Evolutionary conservation across 2,113 vertebrate species (phyloP).

Genomic region (Ardeotis arabs): DNA sequence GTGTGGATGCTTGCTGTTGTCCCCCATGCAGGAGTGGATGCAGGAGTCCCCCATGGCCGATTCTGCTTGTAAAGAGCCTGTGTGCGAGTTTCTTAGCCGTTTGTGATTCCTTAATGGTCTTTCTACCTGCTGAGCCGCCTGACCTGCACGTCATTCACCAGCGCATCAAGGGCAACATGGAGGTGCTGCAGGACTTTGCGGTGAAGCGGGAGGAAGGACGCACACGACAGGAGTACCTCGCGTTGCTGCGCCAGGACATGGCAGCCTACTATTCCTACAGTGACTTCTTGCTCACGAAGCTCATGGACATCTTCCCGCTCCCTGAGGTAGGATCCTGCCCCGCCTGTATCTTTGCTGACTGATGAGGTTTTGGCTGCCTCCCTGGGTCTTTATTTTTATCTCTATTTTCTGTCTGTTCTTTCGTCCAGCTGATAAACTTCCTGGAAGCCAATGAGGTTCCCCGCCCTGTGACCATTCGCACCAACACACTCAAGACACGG

Average conservation of each 20-base stretch:
- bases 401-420: neutral
- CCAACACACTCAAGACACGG: constrained; percentile 94
- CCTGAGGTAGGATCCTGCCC: constrained; percentile 83
- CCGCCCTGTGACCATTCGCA: constrained; percentile 91
- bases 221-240: constrained; percentile 85
- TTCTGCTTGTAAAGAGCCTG: neutral
- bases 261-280: constrained; percentile 96
- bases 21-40: too few relatives aligned
- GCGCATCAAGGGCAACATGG: constrained; percentile 93
- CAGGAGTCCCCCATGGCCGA: accelerated
- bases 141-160: constrained; percentile 89
- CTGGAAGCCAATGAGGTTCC: constrained; percentile 95
- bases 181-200: constrained; percentile 87
- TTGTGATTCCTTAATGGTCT: constrained; percentile 32
- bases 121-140: constrained; percentile 75
- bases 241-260: constrained; percentile 85
- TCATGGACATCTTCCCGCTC: constrained; percentile 90
- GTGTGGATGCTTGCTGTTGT: accelerated
- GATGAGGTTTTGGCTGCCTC: neutral
- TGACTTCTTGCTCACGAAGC: constrained; percentile 84
- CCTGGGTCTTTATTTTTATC: accelerated
- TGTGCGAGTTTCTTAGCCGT: accelerated
- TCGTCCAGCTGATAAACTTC: constrained; percentile 88
- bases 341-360: accelerated
- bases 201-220: constrained; percentile 85